Evolutionary conservation across 2,113 vertebrate species (phyloP), one percentile per base, ranked within the genome.

Genomic region (Struthidea cinerea): DNA sequence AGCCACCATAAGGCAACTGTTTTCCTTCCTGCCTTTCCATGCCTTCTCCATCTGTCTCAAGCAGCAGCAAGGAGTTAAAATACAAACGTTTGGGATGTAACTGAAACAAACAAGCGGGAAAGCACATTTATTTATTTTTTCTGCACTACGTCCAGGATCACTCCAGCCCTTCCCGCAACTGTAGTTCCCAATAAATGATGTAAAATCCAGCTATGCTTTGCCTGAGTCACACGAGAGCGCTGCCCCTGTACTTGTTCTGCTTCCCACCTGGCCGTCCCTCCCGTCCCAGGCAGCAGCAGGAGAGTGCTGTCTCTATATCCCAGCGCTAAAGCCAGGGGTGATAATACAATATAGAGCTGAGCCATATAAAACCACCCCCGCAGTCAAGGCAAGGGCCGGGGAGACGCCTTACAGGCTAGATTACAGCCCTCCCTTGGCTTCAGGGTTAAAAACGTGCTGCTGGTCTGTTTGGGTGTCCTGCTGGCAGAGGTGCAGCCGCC

Each of bases 1-100:
- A 0, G 18, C 41, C 2, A 1, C 33, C 21, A 12, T 1, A 37
- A 24, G 30, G 12, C 32, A 76, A 14, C 7, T 3, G 33, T 8
- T 85, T 33, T 30, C 49, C 41, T 35, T 79, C 60, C 52, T 75
- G 77, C 39, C 56, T 82, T 74, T 64, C 49, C 82, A 60, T 0
- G 0, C 23, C 42, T 74, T 18, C 61, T 49, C 69, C 35, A 10
- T 28, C 57, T 24, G 35, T 7, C 47, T 46, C 39, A 50, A 59
- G 59, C 33, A 89, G 47, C 68, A 84, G 37, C 26, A 84, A 87
- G 18, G 39, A 19, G 16, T 81, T 85, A 65, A 89, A 91, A 87
- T 27, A 22, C 27, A 67, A 81, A 33, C 0, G 0, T 49, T 49
- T 1, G 2, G 76, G 49, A 65, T 13, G 47, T 13, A 53, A 95